These are phyloP conservation scores for Galemys pyrenaicus DNA, from an alignment of 2,113 vertebrate species.

Conservation along the genomic window DNA sequence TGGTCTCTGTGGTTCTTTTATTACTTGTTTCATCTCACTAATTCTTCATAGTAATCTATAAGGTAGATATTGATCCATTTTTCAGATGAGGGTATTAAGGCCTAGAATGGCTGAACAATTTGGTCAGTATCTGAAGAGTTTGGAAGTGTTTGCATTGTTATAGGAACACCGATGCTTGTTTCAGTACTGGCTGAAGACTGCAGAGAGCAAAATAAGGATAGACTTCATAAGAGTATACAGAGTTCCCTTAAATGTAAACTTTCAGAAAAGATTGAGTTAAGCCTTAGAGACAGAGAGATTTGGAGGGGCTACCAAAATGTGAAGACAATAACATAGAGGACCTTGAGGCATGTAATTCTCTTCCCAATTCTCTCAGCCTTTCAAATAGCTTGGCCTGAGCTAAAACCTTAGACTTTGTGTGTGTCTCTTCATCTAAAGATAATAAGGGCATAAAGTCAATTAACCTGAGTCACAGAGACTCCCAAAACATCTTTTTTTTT, in stretches of 20 bases:
- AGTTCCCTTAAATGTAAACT: neutral
- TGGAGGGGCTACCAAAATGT: too few relatives aligned
- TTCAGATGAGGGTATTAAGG: neutral
- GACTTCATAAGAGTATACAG: neutral
- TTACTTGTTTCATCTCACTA: neutral
- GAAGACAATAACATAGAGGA: neutral
- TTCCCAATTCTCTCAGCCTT: neutral
- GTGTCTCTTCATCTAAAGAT: neutral
- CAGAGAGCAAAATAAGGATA: neutral
- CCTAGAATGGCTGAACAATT: neutral
- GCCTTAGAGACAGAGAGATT: neutral
- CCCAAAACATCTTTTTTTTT: neutral
- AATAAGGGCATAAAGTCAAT: neutral
- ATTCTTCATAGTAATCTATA: neutral
- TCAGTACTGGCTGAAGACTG: neutral
- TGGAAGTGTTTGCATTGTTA: neutral
- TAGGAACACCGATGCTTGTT: neutral
- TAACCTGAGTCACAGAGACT: neutral
- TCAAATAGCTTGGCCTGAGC: neutral
- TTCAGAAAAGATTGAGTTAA: neutral
- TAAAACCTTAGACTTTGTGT: neutral
- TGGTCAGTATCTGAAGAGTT: neutral
- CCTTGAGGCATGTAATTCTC: neutral
- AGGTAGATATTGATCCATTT: neutral
- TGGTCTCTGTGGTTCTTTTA: neutral